A percentile compares a stretch with the other conserved stretches of the same genome.
Conservation (phyloP, 1,140 invertebrate genomes). For the Periplaneta americana region DNA sequence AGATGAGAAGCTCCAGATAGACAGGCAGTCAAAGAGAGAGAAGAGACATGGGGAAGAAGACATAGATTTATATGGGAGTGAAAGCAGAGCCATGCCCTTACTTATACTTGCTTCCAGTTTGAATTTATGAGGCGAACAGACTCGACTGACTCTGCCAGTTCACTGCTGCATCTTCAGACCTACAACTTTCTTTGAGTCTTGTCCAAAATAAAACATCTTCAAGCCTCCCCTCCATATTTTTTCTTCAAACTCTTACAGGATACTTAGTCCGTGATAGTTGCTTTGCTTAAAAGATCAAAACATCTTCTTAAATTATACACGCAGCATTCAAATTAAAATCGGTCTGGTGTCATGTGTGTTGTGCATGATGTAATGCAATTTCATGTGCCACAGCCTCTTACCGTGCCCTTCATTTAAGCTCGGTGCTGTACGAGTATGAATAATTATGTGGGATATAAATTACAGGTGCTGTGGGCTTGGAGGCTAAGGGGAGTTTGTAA, state of each 20-base stretch:
- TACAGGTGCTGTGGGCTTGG: too few relatives aligned
- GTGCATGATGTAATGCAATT: too few relatives aligned
- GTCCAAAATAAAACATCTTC: background rate
- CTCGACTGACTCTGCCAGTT: background rate
- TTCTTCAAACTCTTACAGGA: too few relatives aligned
- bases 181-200: background rate
- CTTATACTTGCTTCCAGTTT: background rate
- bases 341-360: too few relatives aligned
- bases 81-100: background rate
- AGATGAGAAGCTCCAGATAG: background rate
- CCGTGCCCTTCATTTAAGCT: too few relatives aligned
- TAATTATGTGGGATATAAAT: too few relatives aligned
- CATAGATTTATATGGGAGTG: background rate
- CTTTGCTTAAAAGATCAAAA: background rate
- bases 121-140: background rate
- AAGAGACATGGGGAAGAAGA: background rate
- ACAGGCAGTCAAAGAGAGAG: background rate
- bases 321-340: too few relatives aligned
- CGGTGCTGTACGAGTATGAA: too few relatives aligned
- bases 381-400: too few relatives aligned
- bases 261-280: background rate
- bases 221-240: background rate
- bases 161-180: background rate
- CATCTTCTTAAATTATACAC: background rate
- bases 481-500: too few relatives aligned